These are phyloP conservation scores for Stenurella melanura DNA, from an alignment of 2,888 invertebrate genomes.

Conservation along the genomic window DNA sequence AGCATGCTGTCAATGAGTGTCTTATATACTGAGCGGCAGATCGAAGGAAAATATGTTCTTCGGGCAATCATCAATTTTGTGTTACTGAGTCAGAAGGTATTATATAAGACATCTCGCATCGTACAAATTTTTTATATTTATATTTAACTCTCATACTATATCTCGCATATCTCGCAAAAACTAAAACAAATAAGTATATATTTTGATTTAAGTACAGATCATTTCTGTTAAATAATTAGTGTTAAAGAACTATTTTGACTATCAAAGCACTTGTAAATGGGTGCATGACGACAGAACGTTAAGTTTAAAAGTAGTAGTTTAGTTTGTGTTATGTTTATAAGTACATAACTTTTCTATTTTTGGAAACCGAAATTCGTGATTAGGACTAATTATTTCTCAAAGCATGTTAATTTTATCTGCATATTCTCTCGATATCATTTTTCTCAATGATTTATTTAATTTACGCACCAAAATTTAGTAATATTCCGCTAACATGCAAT, in stretches of 20 bases:
- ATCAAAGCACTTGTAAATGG: background rate
- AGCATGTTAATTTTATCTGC: background rate
- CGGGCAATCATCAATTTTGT: too few species aligned
- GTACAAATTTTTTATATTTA: too few species aligned
- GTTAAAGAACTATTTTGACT: background rate
- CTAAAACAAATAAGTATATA: background rate
- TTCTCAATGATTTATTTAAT: slow-evolving; percentile 6
- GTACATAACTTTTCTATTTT: background rate
- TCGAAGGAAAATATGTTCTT: too few species aligned
- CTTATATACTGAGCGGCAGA: too few species aligned
- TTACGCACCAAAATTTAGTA: slow-evolving; percentile 15
- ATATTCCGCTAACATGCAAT: slow-evolving; percentile 7
- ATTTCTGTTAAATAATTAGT: background rate
- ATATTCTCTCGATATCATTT: slow-evolving; percentile 7
- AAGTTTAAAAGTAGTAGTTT: background rate
- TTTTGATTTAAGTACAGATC: background rate
- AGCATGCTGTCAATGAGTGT: too few species aligned
- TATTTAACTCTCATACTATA: too few species aligned
- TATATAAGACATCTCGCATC: too few species aligned
- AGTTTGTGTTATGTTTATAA: background rate
- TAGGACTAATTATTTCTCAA: slow-evolving; percentile 8
- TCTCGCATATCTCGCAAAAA: too few species aligned
- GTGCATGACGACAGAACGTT: background rate
- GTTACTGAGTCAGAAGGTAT: too few species aligned
- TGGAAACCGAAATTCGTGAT: slow-evolving; percentile 20